Evolutionary conservation across 2,888 invertebrate species (phyloP).

Genomic region (Pelosia muscerda): DNA sequence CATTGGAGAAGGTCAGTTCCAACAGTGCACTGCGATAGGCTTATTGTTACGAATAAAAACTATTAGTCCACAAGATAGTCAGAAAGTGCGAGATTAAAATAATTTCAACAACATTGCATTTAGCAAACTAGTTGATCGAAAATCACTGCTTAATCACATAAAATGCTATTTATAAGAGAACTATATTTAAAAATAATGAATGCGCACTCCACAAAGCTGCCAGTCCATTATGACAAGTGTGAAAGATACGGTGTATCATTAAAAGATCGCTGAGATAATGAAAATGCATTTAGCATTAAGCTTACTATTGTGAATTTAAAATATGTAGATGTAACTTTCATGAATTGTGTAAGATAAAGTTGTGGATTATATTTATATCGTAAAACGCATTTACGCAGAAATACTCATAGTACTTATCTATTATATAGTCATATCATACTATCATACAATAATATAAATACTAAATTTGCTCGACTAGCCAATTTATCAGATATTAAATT

Average conservation of each 20-base stretch:
- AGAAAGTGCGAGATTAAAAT: not conserved
- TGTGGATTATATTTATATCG: not conserved
- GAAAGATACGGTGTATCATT: slow-evolving; percentile 21
- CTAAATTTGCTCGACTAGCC: not conserved
- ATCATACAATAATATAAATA: not conserved
- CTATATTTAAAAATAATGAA: not conserved
- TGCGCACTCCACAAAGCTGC: slow-evolving; percentile 13
- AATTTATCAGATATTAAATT: not conserved
- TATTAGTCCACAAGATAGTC: not conserved
- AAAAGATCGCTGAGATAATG: slow-evolving; percentile 25
- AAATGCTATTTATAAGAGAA: not conserved
- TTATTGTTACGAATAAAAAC: no score
- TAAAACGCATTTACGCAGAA: no score
- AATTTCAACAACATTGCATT: not conserved
- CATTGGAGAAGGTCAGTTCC: no score
- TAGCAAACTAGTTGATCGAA: not conserved
- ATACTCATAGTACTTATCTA: not conserved
- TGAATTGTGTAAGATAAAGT: slow-evolving; percentile 1
- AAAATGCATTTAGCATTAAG: slow-evolving; percentile 18
- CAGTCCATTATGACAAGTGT: slow-evolving; percentile 15
- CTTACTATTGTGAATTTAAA: slow-evolving; percentile 18
- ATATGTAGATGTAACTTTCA: slow-evolving; percentile 15
- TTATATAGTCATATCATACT: not conserved
- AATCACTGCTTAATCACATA: not conserved
- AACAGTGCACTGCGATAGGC: no score